These are phyloP conservation scores for Platygyra sinensis DNA, from an alignment of 64 coral and sea anemone genomes.

Conservation along the genomic window DNA sequence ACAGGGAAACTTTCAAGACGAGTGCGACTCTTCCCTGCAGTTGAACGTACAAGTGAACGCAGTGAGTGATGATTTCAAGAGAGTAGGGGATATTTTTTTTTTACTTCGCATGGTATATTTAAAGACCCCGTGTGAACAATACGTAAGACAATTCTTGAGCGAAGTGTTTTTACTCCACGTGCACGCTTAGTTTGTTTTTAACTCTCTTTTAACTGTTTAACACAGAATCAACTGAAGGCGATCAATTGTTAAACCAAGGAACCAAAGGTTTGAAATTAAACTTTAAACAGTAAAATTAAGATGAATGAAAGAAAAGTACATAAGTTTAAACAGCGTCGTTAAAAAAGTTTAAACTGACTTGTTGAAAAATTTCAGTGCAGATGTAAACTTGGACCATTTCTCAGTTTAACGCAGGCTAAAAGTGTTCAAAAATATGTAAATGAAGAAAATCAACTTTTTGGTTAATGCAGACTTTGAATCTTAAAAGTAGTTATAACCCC, in stretches of 20 bases:
- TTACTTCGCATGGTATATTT: too few relatives aligned
- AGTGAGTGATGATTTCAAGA: too few relatives aligned
- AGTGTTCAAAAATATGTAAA: too few relatives aligned
- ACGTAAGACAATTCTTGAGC: background rate
- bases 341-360: background rate
- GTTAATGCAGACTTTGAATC: too few relatives aligned
- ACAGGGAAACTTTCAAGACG: too few relatives aligned
- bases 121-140: background rate
- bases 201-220: constrained; percentile 61
- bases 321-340: background rate
- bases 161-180: background rate
- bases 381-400: too few relatives aligned
- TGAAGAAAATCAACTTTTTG: too few relatives aligned
- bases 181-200: background rate
- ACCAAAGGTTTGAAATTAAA: constrained; percentile 89
- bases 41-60: too few relatives aligned
- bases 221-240: constrained; percentile 56
- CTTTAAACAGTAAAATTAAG: constrained; percentile 36
- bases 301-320: constrained; percentile 2
- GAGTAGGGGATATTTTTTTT: too few relatives aligned
- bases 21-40: too few relatives aligned
- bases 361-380: background rate
- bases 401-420: too few relatives aligned
- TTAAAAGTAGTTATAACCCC: too few relatives aligned
- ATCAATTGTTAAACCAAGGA: constrained; percentile 62